phyloP scores from a whole-genome alignment of 1,140 invertebrate species.

The Pseudobourletiella spinata region DNA sequence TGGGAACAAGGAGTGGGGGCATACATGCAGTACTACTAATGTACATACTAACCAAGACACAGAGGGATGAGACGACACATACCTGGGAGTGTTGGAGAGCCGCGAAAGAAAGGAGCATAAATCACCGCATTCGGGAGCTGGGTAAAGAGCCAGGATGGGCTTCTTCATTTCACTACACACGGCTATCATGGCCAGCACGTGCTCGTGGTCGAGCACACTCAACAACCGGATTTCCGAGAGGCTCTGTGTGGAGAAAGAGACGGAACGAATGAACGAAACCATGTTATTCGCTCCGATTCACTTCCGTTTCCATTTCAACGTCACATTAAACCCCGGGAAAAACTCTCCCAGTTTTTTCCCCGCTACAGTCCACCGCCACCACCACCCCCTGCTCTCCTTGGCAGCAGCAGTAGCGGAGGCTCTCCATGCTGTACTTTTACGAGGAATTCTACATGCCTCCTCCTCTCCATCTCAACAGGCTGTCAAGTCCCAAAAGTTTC shows the following conservation, averaged over 20 bases:
- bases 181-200: conserved; percentile 30
- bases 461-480: too few relatives aligned
- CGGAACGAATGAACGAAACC: conserved; percentile 1
- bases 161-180: conserved; percentile 32
- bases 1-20: too few relatives aligned
- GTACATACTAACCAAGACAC: too few relatives aligned
- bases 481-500: too few relatives aligned
- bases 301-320: not conserved
- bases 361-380: too few relatives aligned
- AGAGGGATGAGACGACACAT: conserved; percentile 1
- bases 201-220: conserved; percentile 33
- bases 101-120: conserved; percentile 34
- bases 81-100: conserved; percentile 35
- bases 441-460: too few relatives aligned
- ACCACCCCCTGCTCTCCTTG: too few relatives aligned
- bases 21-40: too few relatives aligned
- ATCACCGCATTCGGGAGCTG: conserved; percentile 34
- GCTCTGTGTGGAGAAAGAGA: conserved; percentile 15
- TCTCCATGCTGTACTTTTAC: too few relatives aligned
- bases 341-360: too few relatives aligned
- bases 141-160: conserved; percentile 24
- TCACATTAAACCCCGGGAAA: not conserved
- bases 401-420: too few relatives aligned
- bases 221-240: conserved; percentile 32
- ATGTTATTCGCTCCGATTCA: conserved; percentile 4